A percentile compares a stretch with the other conserved stretches of the same genome.
phyloP scores from a whole-genome alignment of 2,888 invertebrate genomes.

The Meta bourneti region DNA sequence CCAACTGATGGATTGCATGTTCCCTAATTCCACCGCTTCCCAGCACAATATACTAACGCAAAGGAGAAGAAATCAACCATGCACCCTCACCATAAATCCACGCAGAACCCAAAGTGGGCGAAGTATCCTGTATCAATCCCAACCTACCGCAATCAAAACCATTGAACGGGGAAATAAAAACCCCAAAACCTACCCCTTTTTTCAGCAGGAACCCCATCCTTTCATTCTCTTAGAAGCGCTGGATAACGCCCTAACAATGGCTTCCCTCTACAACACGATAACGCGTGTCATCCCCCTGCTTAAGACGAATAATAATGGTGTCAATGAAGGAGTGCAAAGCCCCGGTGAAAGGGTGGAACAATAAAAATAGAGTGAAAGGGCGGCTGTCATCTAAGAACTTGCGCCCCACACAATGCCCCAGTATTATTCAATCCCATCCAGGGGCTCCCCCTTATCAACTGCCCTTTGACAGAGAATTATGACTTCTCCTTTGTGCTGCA shows the following conservation, averaged over 20 bases:
- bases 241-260: constrained; percentile 22
- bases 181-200: background rate
- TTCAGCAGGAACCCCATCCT: background rate
- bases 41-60: background rate
- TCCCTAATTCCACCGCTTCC: background rate
- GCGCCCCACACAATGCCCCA: constrained; percentile 37
- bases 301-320: constrained; percentile 68
- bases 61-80: background rate
- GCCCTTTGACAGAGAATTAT: constrained; percentile 76
- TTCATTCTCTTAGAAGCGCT: constrained; percentile 2
- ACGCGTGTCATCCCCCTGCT: constrained; percentile 58
- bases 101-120: too few species aligned
- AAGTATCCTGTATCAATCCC: too few species aligned
- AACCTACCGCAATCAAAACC: background rate
- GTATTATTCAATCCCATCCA: constrained; percentile 58
- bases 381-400: constrained; percentile 66
- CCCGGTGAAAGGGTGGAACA: constrained; percentile 49
- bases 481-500: constrained; percentile 70
- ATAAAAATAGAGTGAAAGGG: constrained; percentile 54
- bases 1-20: background rate
- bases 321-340: constrained; percentile 49
- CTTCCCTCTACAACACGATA: constrained; percentile 48
- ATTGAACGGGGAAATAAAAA: background rate
- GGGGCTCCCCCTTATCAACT: constrained; percentile 64
- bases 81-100: background rate